Evolutionary conservation across 1,140 invertebrate species (phyloP).

Genomic region (Lethrus apterus): DNA sequence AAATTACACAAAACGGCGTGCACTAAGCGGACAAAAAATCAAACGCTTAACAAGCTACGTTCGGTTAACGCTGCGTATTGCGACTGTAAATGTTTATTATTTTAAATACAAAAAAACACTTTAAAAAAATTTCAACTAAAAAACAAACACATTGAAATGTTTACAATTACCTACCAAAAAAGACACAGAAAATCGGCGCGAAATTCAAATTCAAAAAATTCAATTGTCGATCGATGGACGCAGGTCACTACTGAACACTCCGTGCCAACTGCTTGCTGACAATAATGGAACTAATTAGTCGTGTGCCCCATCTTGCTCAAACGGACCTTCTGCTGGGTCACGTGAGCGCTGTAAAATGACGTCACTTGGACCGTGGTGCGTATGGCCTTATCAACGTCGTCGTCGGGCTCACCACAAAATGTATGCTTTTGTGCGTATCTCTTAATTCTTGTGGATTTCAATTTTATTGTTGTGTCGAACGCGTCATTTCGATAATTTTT

Average conservation of each 20-base stretch:
- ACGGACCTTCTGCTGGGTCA: slow-evolving; percentile 4
- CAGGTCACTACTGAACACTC: slow-evolving; percentile 3
- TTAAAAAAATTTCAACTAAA: no score
- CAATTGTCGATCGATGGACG: neutral
- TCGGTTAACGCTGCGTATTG: no score
- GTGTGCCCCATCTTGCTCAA: slow-evolving; percentile 6
- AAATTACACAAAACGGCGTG: no score
- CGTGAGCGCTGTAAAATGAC: neutral
- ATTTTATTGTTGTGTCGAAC: no score
- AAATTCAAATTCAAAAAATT: neutral
- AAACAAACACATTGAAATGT: no score
- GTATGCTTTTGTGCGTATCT: no score
- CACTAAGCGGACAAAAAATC: no score
- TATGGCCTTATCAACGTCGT: slow-evolving; percentile 5
- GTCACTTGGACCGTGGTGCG: neutral
- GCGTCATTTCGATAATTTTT: no score
- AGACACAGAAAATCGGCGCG: neutral
- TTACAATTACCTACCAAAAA: neutral
- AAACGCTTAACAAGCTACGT: no score
- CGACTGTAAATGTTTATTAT: no score
- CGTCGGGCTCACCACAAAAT: slow-evolving; percentile 3
- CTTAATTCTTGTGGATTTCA: no score
- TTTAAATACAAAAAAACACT: no score
- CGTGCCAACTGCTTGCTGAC: neutral
- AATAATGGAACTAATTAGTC: slow-evolving; percentile 6